Evolutionary conservation across 53 echinoderm and acorn worm species (phyloP), one percentile per base, ranked within the genome.

Genomic region (Henricia sp.): DNA sequence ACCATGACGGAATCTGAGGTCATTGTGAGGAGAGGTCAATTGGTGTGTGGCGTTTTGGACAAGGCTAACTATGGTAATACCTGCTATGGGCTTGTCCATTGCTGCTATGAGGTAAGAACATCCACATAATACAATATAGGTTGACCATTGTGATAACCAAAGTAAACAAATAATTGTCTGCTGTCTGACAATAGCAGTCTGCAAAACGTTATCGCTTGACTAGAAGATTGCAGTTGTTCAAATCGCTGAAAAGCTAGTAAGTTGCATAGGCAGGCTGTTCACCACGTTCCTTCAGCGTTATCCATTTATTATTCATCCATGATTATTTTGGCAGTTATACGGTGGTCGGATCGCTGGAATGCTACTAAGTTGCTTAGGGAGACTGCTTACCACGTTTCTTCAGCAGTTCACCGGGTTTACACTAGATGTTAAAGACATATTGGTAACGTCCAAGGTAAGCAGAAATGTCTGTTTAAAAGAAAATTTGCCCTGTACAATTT

Each of bases 51-150:
- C 36, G 92, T 99, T 24, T 74, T 99, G 23, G 99, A 99, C 89
- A 99, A 99, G 57, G 99, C 92, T 4, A 94, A 94, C 70, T 94
- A 99, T 90, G 99, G 99, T 11, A 91, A 91, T 52, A 99, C 99
- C 25, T 92, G 92, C 40, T 99, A 94, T 57, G 99, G 99, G 21
- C 68, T 99, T 26, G 94, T 99, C 4, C 99, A 99, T 57, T 92
- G 90, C 67, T 92, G 92, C 37, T 95, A 92, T 91, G 99, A 99
- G 99, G 99, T 99, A 63, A 50, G 90, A 2, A n/a, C 20, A 13
- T 57, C n/a, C n/a, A n/a, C n/a, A n/a, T n/a, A n/a, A n/a, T n/a
- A n/a, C n/a, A n/a, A n/a, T n/a, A n/a, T n/a, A n/a, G n/a, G n/a
- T n/a, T n/a, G n/a, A n/a, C n/a, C n/a, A n/a, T n/a, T n/a, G n/a